phyloP scores from a whole-genome alignment of 2,113 vertebrate genomes.

The Scalopus aquaticus region DNA sequence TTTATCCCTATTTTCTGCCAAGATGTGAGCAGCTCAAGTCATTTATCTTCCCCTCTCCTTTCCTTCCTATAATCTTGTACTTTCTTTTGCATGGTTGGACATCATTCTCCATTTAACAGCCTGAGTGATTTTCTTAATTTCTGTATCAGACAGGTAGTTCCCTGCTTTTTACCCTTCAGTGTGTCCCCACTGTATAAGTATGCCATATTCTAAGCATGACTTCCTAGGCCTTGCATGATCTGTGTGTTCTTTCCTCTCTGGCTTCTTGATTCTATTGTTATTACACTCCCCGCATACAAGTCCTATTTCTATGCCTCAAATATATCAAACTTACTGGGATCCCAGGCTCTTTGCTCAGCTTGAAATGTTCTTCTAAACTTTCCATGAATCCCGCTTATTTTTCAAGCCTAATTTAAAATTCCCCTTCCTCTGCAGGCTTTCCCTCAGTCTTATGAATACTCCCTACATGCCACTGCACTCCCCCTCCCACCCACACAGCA shows the following conservation, averaged over 20 bases:
- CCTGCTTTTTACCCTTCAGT: neutral
- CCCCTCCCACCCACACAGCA: neutral
- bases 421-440: neutral
- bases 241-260: neutral
- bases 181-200: too few species aligned
- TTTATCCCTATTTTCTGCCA: neutral
- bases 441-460: neutral
- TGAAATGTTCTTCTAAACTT: neutral
- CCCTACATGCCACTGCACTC: fast-evolving
- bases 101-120: neutral
- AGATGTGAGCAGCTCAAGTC: neutral
- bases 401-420: neutral
- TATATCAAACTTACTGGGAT: neutral
- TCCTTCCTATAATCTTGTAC: neutral
- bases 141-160: neutral
- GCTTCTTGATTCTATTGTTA: neutral
- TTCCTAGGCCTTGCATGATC: neutral
- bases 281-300: neutral
- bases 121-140: neutral
- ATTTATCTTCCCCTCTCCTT: neutral
- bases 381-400: neutral
- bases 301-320: neutral
- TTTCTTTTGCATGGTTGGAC: neutral
- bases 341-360: neutral
- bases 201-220: neutral